phyloP scores from a whole-genome alignment of 2,888 invertebrate genomes.

The Eledone cirrhosa region DNA sequence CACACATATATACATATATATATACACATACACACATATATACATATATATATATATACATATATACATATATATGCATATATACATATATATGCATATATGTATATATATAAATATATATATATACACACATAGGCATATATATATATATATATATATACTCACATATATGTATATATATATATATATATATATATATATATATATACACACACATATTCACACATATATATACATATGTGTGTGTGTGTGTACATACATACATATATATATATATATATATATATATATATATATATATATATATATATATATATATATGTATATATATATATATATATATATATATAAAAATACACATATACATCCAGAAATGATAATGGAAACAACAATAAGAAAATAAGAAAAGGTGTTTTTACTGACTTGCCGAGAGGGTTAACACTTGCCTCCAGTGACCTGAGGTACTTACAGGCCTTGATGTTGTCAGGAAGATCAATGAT shows the following conservation, averaged over 20 bases:
- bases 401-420: conserved; percentile 43
- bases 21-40: not conserved
- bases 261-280: not conserved
- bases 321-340: too few species aligned
- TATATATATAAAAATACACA: too few species aligned
- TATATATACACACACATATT: too few species aligned
- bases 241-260: not conserved
- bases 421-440: conserved; percentile 87
- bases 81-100: not conserved
- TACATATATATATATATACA: not conserved
- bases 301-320: too few species aligned
- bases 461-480: conserved; percentile 86
- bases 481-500: conserved; percentile 85
- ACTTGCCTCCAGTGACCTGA: conserved; percentile 85
- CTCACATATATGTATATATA: too few species aligned
- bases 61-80: not conserved
- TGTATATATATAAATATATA: not conserved
- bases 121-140: too few species aligned
- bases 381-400: too few species aligned
- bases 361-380: too few species aligned
- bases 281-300: too few species aligned
- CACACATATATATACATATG: not conserved
- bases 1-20: conserved; percentile 24
- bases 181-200: too few species aligned
- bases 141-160: too few species aligned